phyloP scores from a whole-genome alignment of 2,888 invertebrate species.

The Oscheius onirici region DNA sequence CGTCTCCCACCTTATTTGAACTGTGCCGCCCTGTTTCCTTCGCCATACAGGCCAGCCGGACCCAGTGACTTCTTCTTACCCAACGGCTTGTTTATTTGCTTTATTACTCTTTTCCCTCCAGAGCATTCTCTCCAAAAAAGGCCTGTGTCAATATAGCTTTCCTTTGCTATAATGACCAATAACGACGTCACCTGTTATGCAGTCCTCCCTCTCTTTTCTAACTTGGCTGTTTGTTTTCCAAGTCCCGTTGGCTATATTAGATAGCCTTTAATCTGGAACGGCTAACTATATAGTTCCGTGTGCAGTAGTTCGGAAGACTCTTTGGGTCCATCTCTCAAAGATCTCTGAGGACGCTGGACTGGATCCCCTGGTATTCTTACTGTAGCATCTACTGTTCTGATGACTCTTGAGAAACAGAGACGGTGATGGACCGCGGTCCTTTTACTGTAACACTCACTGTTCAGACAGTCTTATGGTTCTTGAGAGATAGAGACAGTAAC shows the following conservation, averaged over 20 bases:
- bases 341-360: too few species aligned
- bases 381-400: too few species aligned
- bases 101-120: too few species aligned
- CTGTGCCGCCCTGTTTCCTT: constrained; percentile 34
- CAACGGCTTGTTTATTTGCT: not conserved
- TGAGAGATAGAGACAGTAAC: too few species aligned
- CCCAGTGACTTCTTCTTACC: not conserved
- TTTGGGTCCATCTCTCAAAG: too few species aligned
- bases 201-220: not conserved
- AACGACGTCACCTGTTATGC: not conserved
- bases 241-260: not conserved
- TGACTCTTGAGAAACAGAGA: too few species aligned
- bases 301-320: too few species aligned
- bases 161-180: not conserved
- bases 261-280: not conserved
- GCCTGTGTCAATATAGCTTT: not conserved
- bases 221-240: not conserved
- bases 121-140: not conserved
- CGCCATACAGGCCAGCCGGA: constrained; percentile 1
- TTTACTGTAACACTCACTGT: too few species aligned
- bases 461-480: too few species aligned
- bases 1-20: constrained; percentile 19
- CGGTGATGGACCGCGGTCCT: too few species aligned
- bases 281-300: not conserved
- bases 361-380: too few species aligned